Percentiles rank a stretch among this genome's conserved stretches.
Conservation (phyloP, 2,888 invertebrate genomes). For the Thera obeliscata region DNA sequence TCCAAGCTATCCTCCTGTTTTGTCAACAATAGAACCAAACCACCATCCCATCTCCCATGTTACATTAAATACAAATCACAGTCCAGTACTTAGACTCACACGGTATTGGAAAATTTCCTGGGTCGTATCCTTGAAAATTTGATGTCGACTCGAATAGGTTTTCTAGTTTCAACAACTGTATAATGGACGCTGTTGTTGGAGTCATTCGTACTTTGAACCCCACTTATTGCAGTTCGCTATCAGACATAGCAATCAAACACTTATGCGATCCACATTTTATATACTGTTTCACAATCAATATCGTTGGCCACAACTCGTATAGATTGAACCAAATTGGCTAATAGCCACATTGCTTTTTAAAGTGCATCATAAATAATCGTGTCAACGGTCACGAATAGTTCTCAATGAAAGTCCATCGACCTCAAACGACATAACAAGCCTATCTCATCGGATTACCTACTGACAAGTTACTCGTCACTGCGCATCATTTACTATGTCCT, state of each 20-base stretch:
- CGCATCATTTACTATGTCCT: conserved; percentile 57
- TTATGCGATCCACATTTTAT: conserved; percentile 31
- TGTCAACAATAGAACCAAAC: no score
- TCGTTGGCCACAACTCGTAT: conserved; percentile 41
- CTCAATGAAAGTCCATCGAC: conserved; percentile 62
- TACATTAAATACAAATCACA: conserved; percentile 8
- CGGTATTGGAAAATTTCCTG: neutral
- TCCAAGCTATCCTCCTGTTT: conserved; percentile 38
- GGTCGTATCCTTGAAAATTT: conserved; percentile 1
- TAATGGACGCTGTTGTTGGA: conserved; percentile 14
- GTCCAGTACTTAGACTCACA: neutral
- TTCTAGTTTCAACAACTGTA: conserved; percentile 33
- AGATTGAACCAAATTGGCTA: conserved; percentile 57
- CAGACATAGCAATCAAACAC: conserved; percentile 35
- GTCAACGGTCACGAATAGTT: conserved; percentile 47
- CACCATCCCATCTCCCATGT: no score
- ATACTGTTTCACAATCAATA: conserved; percentile 42
- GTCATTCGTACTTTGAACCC: conserved; percentile 11
- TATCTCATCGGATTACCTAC: conserved; percentile 57
- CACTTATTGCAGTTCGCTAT: conserved; percentile 27
- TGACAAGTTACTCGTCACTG: conserved; percentile 57
- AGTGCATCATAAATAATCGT: conserved; percentile 48
- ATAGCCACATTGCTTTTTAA: conserved; percentile 49
- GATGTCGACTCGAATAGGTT: conserved; percentile 23
- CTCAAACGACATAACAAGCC: conserved; percentile 63